Percentiles rank a stretch among this genome's conserved stretches.
Evolutionary conservation across 2,113 vertebrate genomes (phyloP).

Genomic region (Heptranchias perlo): DNA sequence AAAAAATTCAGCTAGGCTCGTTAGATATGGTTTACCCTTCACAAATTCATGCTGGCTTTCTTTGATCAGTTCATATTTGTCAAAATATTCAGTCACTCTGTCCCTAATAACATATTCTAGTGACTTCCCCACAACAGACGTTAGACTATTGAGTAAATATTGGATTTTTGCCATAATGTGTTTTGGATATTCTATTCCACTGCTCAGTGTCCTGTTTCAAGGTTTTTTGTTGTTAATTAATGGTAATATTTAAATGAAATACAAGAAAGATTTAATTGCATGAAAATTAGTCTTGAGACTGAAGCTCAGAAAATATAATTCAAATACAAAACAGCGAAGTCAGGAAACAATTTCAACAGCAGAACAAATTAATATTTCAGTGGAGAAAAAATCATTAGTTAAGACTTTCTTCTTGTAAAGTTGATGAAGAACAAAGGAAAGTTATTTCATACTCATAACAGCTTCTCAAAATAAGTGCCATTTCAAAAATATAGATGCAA

Average conservation of each 20-base stretch:
- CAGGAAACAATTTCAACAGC: not conserved
- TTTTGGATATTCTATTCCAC: slow-evolving; percentile 15
- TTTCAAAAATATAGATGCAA: not conserved
- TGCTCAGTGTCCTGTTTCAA: not conserved
- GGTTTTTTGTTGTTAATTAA: not conserved
- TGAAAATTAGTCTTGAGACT: not conserved
- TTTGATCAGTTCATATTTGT: not conserved
- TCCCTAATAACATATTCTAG: not conserved
- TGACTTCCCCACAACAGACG: not conserved
- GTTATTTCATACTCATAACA: not conserved
- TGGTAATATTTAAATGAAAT: not conserved
- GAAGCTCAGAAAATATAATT: not conserved
- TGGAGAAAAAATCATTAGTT: not conserved
- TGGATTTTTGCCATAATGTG: not conserved
- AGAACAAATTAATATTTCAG: not conserved
- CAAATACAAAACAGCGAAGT: not conserved
- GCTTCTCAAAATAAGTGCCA: not conserved
- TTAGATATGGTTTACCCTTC: not conserved
- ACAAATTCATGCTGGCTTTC: not conserved
- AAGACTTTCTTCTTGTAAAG: not conserved
- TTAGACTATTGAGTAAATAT: slow-evolving; percentile 1
- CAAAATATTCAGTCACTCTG: not conserved
- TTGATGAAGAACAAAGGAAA: not conserved
- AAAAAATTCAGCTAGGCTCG: not conserved
- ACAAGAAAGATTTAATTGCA: not conserved